Evolutionary conservation across 1,140 invertebrate species (phyloP), one percentile per base, ranked within the genome.

Genomic region (Calliphora vicina): DNA sequence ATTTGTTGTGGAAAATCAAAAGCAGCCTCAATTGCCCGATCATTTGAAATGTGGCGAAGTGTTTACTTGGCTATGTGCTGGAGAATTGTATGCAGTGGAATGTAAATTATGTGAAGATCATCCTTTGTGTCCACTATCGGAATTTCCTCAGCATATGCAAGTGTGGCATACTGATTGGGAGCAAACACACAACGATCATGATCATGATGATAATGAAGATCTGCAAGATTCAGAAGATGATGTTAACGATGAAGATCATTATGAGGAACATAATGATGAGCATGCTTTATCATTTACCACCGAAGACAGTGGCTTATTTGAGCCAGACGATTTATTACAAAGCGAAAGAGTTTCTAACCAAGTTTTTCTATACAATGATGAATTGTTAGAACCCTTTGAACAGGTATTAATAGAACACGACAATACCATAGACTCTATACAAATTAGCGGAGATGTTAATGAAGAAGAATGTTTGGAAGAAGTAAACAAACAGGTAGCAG

Each of bases 101-200:
- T 89, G 88, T 73, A 84, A 84, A 43, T 83, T 89, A 23, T 89
- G 88, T 84, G 88, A 87, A 67, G 88, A 89, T 80, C 84, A 85
- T 0, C 87, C 88, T 0, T 61, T 89, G 5, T 89, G 88, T 45
- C 85, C 87, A 9, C 83, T 89, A 6, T 82, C 85, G 26, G 88
- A 89, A 43, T 89, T 88, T 25, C 83, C 87, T 0, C 85, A 87
- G 72, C 88, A 89, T 74, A 89, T 89, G 88, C 84, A 88, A 9
- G 71, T 88, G 1, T 89, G 88, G 88, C 88, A 89, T 35, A 84
- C 84, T 17, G 86, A 87, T 27, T 89, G 88, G 88, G 83, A 84
- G 67, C 17, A 82, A n/a, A n/a, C n/a, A n/a, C n/a, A n/a, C n/a
- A n/a, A n/a, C 3, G 50, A 71, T 25, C 20, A 57, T 35, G 27